Conservation (phyloP, 1,140 invertebrate genomes). For the Notospermus geniculatus region DNA sequence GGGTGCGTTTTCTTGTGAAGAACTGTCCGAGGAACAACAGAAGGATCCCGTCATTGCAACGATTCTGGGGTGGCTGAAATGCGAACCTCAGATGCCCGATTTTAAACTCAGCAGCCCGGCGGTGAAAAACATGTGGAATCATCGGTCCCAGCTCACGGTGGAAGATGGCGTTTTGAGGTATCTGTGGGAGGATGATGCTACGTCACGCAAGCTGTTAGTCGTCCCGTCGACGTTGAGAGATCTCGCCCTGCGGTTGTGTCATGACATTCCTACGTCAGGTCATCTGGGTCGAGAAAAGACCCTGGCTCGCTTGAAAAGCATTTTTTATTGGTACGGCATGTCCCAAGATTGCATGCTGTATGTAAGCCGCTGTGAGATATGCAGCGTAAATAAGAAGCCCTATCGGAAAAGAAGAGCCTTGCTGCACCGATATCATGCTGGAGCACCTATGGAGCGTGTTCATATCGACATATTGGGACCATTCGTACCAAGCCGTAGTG, state of each 20-base stretch:
- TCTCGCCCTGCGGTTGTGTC: slow-evolving; percentile 17
- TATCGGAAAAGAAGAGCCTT: slow-evolving; percentile 2
- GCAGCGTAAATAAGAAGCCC: slow-evolving; percentile 2
- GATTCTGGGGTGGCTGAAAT: neutral
- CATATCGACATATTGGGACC: slow-evolving; percentile 21
- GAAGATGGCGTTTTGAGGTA: slow-evolving; percentile 18
- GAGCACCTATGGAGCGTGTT: too few species aligned
- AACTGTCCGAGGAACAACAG: slow-evolving; percentile 8
- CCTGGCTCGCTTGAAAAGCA: slow-evolving; percentile 10
- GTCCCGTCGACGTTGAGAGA: slow-evolving; percentile 9
- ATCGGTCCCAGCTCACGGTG: slow-evolving; percentile 22
- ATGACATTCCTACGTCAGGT: slow-evolving; percentile 18
- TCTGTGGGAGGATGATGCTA: slow-evolving; percentile 13
- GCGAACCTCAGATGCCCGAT: slow-evolving; percentile 6
- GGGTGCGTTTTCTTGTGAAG: too few species aligned
- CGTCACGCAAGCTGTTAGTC: slow-evolving; percentile 7
- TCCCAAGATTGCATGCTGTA: slow-evolving; percentile 15
- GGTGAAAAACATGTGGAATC: slow-evolving; percentile 21
- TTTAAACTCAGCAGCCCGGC: neutral
- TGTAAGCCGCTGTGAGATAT: slow-evolving; percentile 10
- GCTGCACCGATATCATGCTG: slow-evolving; percentile 14
- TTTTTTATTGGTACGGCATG: too few species aligned
- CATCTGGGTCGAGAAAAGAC: slow-evolving; percentile 25
- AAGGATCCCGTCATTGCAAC: slow-evolving; percentile 12
- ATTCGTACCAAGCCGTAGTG: slow-evolving; percentile 6